Evolutionary conservation across 2,113 vertebrate genomes (phyloP).

Genomic region (Hippocampus mohnikei): DNA sequence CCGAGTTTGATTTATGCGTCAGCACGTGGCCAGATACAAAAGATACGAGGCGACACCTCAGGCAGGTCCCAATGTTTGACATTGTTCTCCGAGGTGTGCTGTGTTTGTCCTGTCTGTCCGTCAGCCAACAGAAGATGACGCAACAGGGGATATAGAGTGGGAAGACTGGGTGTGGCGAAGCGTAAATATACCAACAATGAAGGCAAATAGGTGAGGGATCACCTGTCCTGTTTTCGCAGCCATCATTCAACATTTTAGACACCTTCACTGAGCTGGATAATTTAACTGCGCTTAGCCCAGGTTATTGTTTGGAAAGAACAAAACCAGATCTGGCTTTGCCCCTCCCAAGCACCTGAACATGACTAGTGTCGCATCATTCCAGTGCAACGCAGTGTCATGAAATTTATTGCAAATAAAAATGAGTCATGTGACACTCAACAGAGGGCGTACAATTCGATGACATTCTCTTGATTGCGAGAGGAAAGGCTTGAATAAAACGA

Average conservation of each 20-base stretch:
- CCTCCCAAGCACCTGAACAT: background rate
- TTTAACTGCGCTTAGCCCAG: background rate
- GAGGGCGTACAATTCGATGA: background rate
- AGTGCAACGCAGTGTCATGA: background rate
- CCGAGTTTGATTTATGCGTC: background rate
- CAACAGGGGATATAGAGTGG: background rate
- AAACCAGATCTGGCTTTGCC: background rate
- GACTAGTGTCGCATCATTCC: background rate
- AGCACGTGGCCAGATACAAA: background rate
- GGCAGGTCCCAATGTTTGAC: background rate
- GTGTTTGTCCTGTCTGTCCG: conserved; percentile 19
- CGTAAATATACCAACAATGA: conserved; percentile 24
- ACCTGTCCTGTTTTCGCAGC: conserved; percentile 10
- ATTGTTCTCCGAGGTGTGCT: background rate
- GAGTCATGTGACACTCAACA: background rate
- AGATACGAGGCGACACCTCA: background rate
- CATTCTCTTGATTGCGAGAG: background rate
- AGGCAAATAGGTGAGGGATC: conserved; percentile 13
- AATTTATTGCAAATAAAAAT: background rate
- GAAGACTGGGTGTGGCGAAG: conserved; percentile 20
- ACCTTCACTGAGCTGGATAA: background rate
- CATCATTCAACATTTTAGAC: background rate
- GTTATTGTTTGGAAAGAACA: background rate
- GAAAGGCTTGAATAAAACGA: too few relatives aligned
- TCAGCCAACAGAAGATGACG: conserved; percentile 12